Evolutionary conservation across 2,888 invertebrate species (phyloP), one percentile per base, ranked within the genome.

Genomic region (Horisme vitalbata): DNA sequence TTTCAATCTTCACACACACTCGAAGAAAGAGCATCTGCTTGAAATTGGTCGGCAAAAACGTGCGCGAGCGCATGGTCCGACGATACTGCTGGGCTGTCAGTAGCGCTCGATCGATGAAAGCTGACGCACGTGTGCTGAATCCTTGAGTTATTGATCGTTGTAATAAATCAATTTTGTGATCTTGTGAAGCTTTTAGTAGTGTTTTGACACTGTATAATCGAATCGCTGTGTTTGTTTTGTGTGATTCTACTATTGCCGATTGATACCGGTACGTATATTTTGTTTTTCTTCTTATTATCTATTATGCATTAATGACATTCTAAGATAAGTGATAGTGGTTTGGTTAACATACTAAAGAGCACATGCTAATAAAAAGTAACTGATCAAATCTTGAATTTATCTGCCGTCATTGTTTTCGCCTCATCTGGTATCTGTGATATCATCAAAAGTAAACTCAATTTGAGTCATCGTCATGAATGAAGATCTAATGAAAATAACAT

Each of bases 301-400:
- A 62, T 61, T 48, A 61, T 59, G 60, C 52, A 65, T 68, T 68
- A 68, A 65, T 68, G 64, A 65, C 31, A 65, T 63, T 60, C 53
- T 50, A 45, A 71, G 79, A 83, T 82, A 80, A 75, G 74, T 78
- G 79, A 82, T 83, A 80, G 83, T 83, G 83, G 75, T 79, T 80
- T 77, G 72, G 73, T 61, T 52, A 63, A 57, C 38, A 50, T 36
- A 39, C 26, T 41, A 9, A 15, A 41, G 28, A 0, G 7, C 3
- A 26, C 15, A 24, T 3, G 30, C 9, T 10, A 1, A 32, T 18
- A 4, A 15, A 32, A 23, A 4, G 1, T 65, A 52, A 63, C 39
- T 51, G 53, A n/a, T 20, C 9, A 13, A 28, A 28, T 12, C 5
- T 31, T 15, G 7, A 18, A 36, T 27, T 32, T 21, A 10, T 11